Base-by-base conservation (phyloP, 2,888 invertebrate genomes). In the Coleophora flavipennella region DNA sequence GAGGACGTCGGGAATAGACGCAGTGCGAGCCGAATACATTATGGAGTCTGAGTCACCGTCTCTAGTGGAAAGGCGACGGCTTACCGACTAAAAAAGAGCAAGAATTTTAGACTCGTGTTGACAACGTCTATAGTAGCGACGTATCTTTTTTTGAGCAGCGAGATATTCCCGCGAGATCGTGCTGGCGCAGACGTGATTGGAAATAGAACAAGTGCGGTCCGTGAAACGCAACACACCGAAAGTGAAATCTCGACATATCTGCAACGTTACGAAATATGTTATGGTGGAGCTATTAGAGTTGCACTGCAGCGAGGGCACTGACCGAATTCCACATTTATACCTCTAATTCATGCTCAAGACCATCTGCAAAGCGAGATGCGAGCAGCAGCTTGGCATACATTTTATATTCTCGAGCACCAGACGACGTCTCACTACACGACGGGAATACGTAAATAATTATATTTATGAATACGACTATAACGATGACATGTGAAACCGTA, bases 241-340 rank as follows among this genome's bases (percentile, higher is more conserved):
- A 77, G 71, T 71, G 75, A 77, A 77, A 78, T 67, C 68, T 67
- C 64, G 59, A 67, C 64, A 66, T 66, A 55, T 59, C 60, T 49
- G 62, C 58, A 56, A 62, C 55, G 58, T 81, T 80, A 76, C 77
- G 77, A 78, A 79, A 80, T 66, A 42, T 47, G 46, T 46, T 45
- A 66, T 67, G 62, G 62, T 62, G 65, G 60, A 64, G 67, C 74
- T 73, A 78, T 79, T 77, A 77, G 74, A 69, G 51, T 49, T 59
- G 55, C 46, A 53, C 49, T 59, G 55, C 46, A 53, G 66, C 63
- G 77, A 62, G 79, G 75, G 75, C 81, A 74, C 65, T 78, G 83
- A 79, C 83, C 83, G 78, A 79, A 71, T 76, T 80, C 77, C 78
- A 77, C 70, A 75, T 78, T 76, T 76, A 78, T 68, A 74, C 74